Evolutionary conservation across 1,140 invertebrate genomes (phyloP), one percentile per base, ranked within the genome.

Genomic region (Diabrotica undecimpunctata): DNA sequence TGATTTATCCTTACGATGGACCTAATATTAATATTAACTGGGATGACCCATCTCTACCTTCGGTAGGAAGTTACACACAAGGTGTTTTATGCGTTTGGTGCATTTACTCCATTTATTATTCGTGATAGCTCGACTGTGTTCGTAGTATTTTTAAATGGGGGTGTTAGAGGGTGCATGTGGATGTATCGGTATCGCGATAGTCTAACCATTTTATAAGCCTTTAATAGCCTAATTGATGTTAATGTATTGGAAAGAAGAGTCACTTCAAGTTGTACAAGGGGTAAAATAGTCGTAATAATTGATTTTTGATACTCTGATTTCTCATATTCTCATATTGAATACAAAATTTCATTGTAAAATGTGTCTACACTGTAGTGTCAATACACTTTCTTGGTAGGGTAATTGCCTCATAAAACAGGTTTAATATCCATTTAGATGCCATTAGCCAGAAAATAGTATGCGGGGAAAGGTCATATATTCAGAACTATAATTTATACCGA

Each of bases 41-140:
- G 41, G 6, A 46, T 46, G n/a, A 4, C 41, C 41, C 41, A 46
- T 46, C 41, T 46, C 41, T 5, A 46, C n/a, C n/a, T 46, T 12
- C 9, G 5, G n/a, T 35, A 9, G 53, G 53, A 54, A 54, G 12
- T 54, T 54, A 54, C 53, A 54, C 53, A 54, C 53, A 54, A 54
- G 53, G 53, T 54, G 53, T 54, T 54, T 54, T 54, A 54, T 54
- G 53, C 53, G 53, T 54, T 54, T 54, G 53, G 53, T 54, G 53
- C 53, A 54, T 54, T 54, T 54, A 12, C 25, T 54, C 53, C 53
- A 35, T 54, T 12, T 54, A 13, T 54, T 35, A 35, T 54, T 54
- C 53, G 53, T 12, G 53, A 5, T 12, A 54, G 12, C 7, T 54
- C 53, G 53, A 54, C 10, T 54, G 53, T 54, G 8, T 54, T 54